Conservation (phyloP, 1,140 invertebrate genomes). For the Danaus melanippus region DNA sequence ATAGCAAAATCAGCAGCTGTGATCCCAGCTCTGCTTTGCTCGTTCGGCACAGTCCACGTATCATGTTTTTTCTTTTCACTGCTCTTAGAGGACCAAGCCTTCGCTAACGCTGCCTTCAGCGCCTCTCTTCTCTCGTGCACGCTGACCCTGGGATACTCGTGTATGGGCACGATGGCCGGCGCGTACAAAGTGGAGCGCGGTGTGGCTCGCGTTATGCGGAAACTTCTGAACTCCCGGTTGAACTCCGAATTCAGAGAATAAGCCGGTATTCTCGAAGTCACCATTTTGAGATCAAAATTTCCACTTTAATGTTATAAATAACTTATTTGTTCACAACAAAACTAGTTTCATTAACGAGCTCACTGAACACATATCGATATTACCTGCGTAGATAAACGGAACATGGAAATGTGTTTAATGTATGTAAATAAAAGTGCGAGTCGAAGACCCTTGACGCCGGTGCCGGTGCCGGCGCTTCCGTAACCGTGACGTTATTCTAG, state of each 20-base stretch:
- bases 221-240: conserved; percentile 73
- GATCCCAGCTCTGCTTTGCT: conserved; percentile 50
- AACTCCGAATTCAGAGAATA: conserved; percentile 72
- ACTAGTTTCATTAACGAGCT: conserved; percentile 52
- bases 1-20: conserved; percentile 46
- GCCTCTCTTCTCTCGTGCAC: conserved; percentile 67
- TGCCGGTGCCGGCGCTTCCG: too few species aligned
- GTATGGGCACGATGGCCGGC: conserved; percentile 67
- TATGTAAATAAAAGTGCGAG: conserved; percentile 10
- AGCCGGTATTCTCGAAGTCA: conserved; percentile 72
- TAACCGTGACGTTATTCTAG: conserved; percentile 10
- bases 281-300: conserved; percentile 72
- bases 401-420: conserved; percentile 43
- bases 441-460: not conserved
- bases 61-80: conserved; percentile 67
- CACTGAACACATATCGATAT: conserved; percentile 66
- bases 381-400: conserved; percentile 42
- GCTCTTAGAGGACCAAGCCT: conserved; percentile 70
- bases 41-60: conserved; percentile 61
- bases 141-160: conserved; percentile 69
- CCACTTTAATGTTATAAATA: conserved; percentile 39
- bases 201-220: conserved; percentile 66
- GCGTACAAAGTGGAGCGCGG: conserved; percentile 60
- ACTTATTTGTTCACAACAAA: conserved; percentile 47
- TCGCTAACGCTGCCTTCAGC: conserved; percentile 66